phyloP scores from a whole-genome alignment of 2,888 invertebrate species.

The Malacosoma neustria region DNA sequence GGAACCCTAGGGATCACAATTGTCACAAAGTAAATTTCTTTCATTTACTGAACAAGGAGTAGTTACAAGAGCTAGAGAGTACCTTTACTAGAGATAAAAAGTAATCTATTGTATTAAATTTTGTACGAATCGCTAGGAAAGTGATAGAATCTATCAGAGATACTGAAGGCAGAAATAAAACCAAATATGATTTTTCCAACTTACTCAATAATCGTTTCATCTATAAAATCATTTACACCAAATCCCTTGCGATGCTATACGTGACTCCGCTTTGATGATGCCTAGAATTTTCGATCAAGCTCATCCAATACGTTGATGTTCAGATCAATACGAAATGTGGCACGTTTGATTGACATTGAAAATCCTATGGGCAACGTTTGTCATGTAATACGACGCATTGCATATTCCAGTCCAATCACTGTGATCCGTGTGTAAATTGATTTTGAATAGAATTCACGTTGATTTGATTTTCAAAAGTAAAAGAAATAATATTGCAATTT shows the following conservation, averaged over 20 bases:
- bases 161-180: no score
- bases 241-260: not conserved
- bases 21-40: no score
- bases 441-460: not conserved
- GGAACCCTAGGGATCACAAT: no score
- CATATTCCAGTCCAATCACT: constrained; percentile 22
- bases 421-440: constrained; percentile 4
- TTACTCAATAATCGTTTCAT: not conserved
- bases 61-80: no score
- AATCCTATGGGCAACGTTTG: constrained; percentile 21
- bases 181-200: not conserved
- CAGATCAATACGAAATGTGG: constrained; percentile 18
- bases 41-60: no score
- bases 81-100: no score
- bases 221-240: not conserved
- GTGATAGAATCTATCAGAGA: no score
- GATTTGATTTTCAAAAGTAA: no score
- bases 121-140: no score
- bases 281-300: not conserved
- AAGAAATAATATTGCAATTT: no score
- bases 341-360: constrained; percentile 25
- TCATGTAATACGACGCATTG: constrained; percentile 17
- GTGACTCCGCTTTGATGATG: not conserved
- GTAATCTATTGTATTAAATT: no score
- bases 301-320: constrained; percentile 10